Evolutionary conservation across 2,113 vertebrate genomes (phyloP).

Genomic region (Sprattus sprattus): DNA sequence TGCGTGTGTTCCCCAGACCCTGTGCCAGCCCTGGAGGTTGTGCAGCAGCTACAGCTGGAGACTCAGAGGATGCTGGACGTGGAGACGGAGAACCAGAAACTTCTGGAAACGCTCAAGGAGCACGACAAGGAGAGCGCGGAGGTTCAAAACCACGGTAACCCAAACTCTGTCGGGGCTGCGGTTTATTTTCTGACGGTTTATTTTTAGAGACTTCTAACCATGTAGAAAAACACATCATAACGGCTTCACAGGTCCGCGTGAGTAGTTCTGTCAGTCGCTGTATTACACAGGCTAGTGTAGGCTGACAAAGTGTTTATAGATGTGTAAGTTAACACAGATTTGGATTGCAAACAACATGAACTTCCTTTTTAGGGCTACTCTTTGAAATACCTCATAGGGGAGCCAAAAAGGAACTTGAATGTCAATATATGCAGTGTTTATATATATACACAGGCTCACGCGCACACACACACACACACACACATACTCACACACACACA

Average conservation of each 20-base stretch:
- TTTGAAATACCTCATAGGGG: background rate
- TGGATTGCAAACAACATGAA: background rate
- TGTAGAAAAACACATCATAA: conserved; percentile 8
- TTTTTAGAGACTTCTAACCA: background rate
- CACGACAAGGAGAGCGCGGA: conserved; percentile 84
- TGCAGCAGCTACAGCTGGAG: conserved; percentile 86
- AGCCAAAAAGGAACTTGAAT: background rate
- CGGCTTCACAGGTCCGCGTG: background rate
- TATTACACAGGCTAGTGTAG: background rate
- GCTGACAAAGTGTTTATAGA: conserved; percentile 16
- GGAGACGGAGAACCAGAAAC: conserved; percentile 88
- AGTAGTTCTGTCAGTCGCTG: background rate
- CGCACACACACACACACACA: conserved; percentile 12
- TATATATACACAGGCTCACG: background rate
- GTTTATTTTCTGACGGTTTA: background rate
- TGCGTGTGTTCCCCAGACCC: conserved; percentile 72
- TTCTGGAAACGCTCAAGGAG: conserved; percentile 84
- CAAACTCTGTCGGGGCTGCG: background rate
- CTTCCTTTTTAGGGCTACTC: background rate
- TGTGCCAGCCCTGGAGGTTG: conserved; percentile 81
- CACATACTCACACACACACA: conserved; percentile 20
- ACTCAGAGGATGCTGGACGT: conserved; percentile 85
- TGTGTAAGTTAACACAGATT: conserved; percentile 2
- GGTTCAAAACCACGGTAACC: conserved; percentile 84
- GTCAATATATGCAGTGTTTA: background rate